A percentile compares a stretch with the other conserved stretches of the same genome.
These are phyloP conservation scores for Zaprionus kolodkinae DNA, from an alignment of 1,140 invertebrate genomes.

Conservation along the genomic window DNA sequence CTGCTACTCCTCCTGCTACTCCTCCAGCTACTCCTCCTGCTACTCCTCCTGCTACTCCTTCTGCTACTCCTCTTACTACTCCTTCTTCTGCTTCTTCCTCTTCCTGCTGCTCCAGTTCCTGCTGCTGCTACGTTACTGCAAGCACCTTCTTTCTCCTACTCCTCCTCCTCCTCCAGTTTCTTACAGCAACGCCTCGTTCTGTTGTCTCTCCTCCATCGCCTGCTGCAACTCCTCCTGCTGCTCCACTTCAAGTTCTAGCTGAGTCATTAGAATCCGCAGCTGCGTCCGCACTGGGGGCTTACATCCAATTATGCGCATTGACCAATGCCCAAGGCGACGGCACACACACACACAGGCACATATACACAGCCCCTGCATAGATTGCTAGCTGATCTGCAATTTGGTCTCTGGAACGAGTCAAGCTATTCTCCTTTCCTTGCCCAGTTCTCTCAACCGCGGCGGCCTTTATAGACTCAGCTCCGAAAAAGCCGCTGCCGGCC, in stretches of 20 bases:
- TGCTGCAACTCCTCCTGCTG: not conserved
- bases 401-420: conserved; percentile 38
- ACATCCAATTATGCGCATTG: conserved; percentile 70
- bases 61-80: not conserved
- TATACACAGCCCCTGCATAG: conserved; percentile 2
- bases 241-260: conserved; percentile 37
- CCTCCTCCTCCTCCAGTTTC: not conserved
- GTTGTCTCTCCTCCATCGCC: not conserved
- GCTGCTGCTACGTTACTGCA: not conserved
- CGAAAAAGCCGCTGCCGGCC: conserved; percentile 56
- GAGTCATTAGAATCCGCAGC: conserved; percentile 78
- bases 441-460: conserved; percentile 50
- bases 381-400: conserved; percentile 42
- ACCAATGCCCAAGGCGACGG: conserved; percentile 63
- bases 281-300: conserved; percentile 70
- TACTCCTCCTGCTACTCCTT: not conserved
- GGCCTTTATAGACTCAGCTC: conserved; percentile 32
- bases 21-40: not conserved
- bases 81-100: too few species aligned
- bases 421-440: conserved; percentile 25
- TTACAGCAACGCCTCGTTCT: not conserved
- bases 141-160: not conserved
- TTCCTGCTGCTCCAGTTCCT: not conserved
- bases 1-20: not conserved
- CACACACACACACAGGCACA: conserved; percentile 17